Conservation (phyloP, 2,113 vertebrate genomes). For the Amblyopsis rosae region DNA sequence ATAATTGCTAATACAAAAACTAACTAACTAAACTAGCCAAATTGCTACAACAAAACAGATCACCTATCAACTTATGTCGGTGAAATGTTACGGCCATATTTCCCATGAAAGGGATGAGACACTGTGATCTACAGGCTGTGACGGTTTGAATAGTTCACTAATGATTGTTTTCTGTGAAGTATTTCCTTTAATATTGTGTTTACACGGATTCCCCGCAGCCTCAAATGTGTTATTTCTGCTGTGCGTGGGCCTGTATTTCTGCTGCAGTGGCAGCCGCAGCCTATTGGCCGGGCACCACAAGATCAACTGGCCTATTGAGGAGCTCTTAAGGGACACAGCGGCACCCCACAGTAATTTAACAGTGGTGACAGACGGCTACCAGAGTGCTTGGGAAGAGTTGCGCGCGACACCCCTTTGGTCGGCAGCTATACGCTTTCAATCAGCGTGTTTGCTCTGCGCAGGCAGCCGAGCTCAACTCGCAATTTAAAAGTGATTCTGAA, state of each 20-base stretch:
- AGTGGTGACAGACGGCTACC: conserved; percentile 24
- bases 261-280: neutral
- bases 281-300: neutral
- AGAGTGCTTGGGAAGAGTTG: conserved; percentile 23
- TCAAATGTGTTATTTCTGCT: too few relatives aligned
- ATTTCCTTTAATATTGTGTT: too few relatives aligned
- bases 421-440: neutral
- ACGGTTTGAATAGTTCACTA: too few relatives aligned
- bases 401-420: conserved; percentile 3
- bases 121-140: too few relatives aligned
- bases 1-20: too few relatives aligned
- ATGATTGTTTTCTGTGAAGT: too few relatives aligned
- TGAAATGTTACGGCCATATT: too few relatives aligned
- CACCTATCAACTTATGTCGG: too few relatives aligned
- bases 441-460: neutral
- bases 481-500: neutral
- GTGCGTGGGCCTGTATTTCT: neutral
- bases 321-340: conserved; percentile 18
- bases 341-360: conserved; percentile 32
- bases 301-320: conserved; percentile 11
- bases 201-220: too few relatives aligned
- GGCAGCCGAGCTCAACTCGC: neutral
- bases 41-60: too few relatives aligned
- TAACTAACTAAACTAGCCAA: too few relatives aligned
- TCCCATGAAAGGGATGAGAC: too few relatives aligned